Conservation (phyloP, 2,113 vertebrate species). For the Mirounga angustirostris region DNA sequence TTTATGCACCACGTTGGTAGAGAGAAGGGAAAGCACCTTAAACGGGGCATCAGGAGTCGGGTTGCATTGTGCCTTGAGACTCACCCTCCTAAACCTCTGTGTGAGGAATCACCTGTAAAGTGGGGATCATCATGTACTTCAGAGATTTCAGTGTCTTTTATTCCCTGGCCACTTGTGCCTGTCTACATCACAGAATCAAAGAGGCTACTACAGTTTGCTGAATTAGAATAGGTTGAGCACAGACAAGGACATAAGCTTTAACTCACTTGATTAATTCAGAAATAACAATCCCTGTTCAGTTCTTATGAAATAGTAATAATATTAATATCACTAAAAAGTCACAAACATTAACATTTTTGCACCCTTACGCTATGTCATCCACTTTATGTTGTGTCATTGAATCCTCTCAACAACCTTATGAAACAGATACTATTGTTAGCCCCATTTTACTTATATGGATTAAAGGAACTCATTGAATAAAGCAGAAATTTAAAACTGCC, state of each 20-base stretch:
- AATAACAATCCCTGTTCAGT: not conserved
- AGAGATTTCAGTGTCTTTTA: not conserved
- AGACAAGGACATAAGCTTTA: not conserved
- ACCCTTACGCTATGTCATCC: not conserved
- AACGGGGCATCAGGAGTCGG: accelerated
- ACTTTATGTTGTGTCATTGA: not conserved
- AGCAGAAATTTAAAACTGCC: not conserved
- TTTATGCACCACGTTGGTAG: not conserved
- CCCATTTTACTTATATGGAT: not conserved
- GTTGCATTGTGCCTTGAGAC: not conserved
- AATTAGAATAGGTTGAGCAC: not conserved
- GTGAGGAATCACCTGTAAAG: not conserved
- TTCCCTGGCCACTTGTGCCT: not conserved
- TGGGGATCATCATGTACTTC: not conserved
- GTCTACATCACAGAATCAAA: not conserved
- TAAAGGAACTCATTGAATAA: not conserved
- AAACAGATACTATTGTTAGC: not conserved
- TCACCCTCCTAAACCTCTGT: not conserved
- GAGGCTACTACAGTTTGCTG: not conserved
- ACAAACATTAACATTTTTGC: not conserved
- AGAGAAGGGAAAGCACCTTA: not conserved
- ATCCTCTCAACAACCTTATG: not conserved
- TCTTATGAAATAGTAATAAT: not conserved
- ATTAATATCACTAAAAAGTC: not conserved
- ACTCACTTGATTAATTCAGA: not conserved